Conservation (phyloP, 2,113 vertebrate genomes). For the Corydoras maculifer region DNA sequence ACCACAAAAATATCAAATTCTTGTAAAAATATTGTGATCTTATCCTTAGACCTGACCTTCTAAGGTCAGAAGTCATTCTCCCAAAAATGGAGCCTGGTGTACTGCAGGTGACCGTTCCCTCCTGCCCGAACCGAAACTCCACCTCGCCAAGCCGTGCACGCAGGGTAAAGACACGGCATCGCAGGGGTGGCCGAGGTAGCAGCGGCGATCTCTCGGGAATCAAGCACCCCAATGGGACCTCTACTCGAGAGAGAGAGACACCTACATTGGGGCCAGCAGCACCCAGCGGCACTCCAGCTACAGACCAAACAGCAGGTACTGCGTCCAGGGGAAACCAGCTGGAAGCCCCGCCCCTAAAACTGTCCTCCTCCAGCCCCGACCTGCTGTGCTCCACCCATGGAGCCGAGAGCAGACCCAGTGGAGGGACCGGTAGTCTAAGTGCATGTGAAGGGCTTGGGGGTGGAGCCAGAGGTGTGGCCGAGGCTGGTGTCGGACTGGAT, state of each 20-base stretch:
- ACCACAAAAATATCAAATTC: too few species aligned
- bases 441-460: conserved; percentile 57
- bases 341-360: conserved; percentile 77
- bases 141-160: conserved; percentile 83
- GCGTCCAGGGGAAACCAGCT: conserved; percentile 75
- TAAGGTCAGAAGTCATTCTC: conserved; percentile 87
- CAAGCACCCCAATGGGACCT: conserved; percentile 54
- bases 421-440: conserved; percentile 59
- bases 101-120: conserved; percentile 83
- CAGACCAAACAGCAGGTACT: conserved; percentile 55
- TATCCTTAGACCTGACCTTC: conserved; percentile 76
- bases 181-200: conserved; percentile 80
- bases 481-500: conserved; percentile 48
- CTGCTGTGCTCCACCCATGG: conserved; percentile 82
- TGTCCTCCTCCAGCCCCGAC: conserved; percentile 87
- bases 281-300: conserved; percentile 42
- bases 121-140: conserved; percentile 79
- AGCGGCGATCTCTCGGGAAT: conserved; percentile 77
- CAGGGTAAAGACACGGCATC: conserved; percentile 80
- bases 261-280: conserved; percentile 35
- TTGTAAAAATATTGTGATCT: too few species aligned
- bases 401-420: conserved; percentile 56
- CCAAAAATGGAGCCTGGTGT: conserved; percentile 86
- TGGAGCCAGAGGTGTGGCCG: conserved; percentile 31
- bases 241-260: conserved; percentile 35